A percentile compares a stretch with the other conserved stretches of the same genome.
Conservation (phyloP, 1,140 invertebrate genomes). For the Drosophila malerkotliana region DNA sequence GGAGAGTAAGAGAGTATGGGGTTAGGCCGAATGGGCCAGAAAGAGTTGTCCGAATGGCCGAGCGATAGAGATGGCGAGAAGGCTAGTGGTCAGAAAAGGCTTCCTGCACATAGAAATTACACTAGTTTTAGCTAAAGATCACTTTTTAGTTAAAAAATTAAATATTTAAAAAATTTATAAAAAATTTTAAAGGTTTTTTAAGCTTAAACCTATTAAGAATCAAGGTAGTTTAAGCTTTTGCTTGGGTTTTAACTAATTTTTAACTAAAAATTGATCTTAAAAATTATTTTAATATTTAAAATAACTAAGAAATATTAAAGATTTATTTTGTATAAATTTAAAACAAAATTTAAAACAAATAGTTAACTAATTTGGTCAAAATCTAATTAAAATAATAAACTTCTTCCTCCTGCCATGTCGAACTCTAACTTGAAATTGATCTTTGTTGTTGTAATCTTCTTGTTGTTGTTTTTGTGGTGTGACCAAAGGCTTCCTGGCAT, state of each 20-base stretch:
- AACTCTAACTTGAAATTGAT: background rate
- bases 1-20: background rate
- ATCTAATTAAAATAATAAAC: background rate
- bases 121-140: no score
- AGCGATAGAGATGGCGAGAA: background rate
- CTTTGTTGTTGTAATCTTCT: background rate
- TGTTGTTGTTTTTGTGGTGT: conserved; percentile 4
- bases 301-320: background rate
- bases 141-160: no score
- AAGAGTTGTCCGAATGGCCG: background rate
- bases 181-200: no score
- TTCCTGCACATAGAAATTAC: no score
- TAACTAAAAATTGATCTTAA: no score
- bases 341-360: no score
- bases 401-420: no score
- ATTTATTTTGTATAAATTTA: no score
- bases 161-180: no score
- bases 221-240: no score
- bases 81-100: background rate
- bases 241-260: no score
- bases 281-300: background rate
- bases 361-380: background rate
- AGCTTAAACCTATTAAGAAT: no score
- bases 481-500: conserved; percentile 54
- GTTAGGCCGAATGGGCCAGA: background rate